Conservation (phyloP, 1,140 invertebrate species). For the Dermatophagoides farinae region DNA sequence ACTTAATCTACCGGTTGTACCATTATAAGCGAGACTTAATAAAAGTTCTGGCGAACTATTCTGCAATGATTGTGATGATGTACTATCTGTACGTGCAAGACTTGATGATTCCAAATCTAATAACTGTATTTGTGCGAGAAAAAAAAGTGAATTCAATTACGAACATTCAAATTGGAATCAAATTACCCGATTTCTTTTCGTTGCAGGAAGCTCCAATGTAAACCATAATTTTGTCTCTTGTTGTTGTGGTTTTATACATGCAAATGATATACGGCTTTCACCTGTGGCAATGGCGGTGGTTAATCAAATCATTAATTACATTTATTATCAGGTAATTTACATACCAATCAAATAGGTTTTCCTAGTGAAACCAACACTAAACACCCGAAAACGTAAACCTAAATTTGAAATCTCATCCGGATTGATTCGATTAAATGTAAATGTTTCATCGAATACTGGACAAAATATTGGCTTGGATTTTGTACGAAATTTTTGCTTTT, state of each 20-base stretch:
- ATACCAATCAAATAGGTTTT: slow-evolving; percentile 55
- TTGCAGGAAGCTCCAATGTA: slow-evolving; percentile 50
- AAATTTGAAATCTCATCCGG: slow-evolving; percentile 70
- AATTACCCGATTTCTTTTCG: slow-evolving; percentile 48
- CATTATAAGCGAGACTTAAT: slow-evolving; percentile 70
- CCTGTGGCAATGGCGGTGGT: slow-evolving; percentile 22
- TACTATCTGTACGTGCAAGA: slow-evolving; percentile 68
- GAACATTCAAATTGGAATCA: neutral
- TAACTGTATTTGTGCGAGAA: slow-evolving; percentile 26
- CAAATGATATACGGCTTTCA: slow-evolving; percentile 68
- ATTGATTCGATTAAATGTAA: slow-evolving; percentile 53
- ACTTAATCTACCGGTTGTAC: slow-evolving; percentile 67
- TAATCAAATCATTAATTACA: neutral
- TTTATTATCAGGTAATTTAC: neutral
- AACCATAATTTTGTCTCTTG: slow-evolving; percentile 72
- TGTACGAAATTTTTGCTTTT: slow-evolving; percentile 80
- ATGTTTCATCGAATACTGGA: slow-evolving; percentile 77
- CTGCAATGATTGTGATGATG: slow-evolving; percentile 73
- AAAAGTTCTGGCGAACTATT: slow-evolving; percentile 71
- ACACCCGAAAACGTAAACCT: slow-evolving; percentile 68
- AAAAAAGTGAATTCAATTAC: slow-evolving; percentile 4
- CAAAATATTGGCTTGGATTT: slow-evolving; percentile 57
- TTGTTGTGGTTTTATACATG: slow-evolving; percentile 60
- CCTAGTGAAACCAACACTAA: slow-evolving; percentile 69
- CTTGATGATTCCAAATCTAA: slow-evolving; percentile 35